These are phyloP conservation scores for Vimba vimba DNA, from an alignment of 2,113 vertebrate species.

Conservation along the genomic window DNA sequence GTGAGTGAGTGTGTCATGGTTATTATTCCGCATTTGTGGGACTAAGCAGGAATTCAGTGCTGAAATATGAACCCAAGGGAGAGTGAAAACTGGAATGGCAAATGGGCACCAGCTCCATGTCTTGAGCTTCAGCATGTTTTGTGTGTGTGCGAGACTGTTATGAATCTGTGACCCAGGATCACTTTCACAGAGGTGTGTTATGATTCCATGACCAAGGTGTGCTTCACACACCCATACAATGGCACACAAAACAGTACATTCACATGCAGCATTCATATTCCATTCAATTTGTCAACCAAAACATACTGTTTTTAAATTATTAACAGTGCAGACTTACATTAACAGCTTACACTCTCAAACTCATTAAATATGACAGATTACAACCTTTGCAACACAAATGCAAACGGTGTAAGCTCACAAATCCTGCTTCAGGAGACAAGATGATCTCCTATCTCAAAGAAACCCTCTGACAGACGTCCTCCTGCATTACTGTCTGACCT, in stretches of 20 bases:
- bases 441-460: slow-evolving; percentile 15
- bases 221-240: slow-evolving; percentile 23
- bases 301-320: background rate
- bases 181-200: slow-evolving; percentile 54
- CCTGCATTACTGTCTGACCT: slow-evolving; percentile 20
- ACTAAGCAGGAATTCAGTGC: slow-evolving; percentile 48
- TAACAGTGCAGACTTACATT: background rate
- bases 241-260: background rate
- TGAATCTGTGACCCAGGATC: slow-evolving; percentile 54
- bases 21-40: slow-evolving; percentile 36
- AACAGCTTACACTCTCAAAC: background rate
- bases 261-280: background rate
- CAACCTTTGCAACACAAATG: slow-evolving; percentile 9
- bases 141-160: slow-evolving; percentile 57
- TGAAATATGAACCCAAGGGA: slow-evolving; percentile 44
- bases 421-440: slow-evolving; percentile 38
- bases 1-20: slow-evolving; percentile 31
- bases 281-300: background rate
- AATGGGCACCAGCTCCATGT: slow-evolving; percentile 28
- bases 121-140: slow-evolving; percentile 45
- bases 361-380: slow-evolving; percentile 3
- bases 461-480: slow-evolving; percentile 23
- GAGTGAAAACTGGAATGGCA: slow-evolving; percentile 44
- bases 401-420: background rate
- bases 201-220: slow-evolving; percentile 52